Evolutionary conservation across 1,140 invertebrate species (phyloP).

Genomic region (Eubasilissa regina): DNA sequence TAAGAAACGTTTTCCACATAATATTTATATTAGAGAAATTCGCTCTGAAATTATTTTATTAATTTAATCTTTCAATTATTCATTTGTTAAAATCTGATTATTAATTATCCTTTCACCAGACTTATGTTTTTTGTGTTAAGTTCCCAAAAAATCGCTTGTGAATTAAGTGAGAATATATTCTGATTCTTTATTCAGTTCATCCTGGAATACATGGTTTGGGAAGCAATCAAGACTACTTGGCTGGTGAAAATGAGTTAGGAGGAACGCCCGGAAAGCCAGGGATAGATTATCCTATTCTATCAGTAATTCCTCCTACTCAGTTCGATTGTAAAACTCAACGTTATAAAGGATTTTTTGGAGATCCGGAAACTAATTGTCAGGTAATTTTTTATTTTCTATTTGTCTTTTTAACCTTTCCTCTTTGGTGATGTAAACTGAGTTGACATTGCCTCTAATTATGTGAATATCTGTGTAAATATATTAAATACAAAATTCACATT

Average conservation of each 20-base stretch:
- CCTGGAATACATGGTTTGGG: conserved; percentile 37
- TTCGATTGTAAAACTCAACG: conserved; percentile 89
- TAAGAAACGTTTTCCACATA: conserved; percentile 22
- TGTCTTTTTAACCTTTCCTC: background rate
- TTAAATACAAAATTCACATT: too few species aligned
- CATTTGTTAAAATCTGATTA: too few species aligned
- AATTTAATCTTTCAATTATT: too few species aligned
- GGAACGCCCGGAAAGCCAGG: conserved; percentile 84
- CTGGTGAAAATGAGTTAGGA: conserved; percentile 64
- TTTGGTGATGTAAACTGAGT: too few species aligned
- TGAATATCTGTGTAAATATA: too few species aligned
- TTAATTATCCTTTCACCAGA: too few species aligned
- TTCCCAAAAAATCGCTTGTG: too few species aligned
- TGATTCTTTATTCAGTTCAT: conserved; percentile 31
- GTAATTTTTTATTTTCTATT: conserved; percentile 65
- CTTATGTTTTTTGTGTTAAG: too few species aligned
- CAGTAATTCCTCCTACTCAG: conserved; percentile 82
- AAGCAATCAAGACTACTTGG: conserved; percentile 40
- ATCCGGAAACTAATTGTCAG: conserved; percentile 89
- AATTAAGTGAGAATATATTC: too few species aligned
- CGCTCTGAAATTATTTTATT: too few species aligned
- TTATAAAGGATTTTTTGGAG: conserved; percentile 93
- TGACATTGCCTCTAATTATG: too few species aligned
- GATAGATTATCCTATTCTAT: conserved; percentile 87
- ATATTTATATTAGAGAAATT: background rate